Evolutionary conservation across 2,888 invertebrate species (phyloP).

Genomic region (Adelognathus sp.): DNA sequence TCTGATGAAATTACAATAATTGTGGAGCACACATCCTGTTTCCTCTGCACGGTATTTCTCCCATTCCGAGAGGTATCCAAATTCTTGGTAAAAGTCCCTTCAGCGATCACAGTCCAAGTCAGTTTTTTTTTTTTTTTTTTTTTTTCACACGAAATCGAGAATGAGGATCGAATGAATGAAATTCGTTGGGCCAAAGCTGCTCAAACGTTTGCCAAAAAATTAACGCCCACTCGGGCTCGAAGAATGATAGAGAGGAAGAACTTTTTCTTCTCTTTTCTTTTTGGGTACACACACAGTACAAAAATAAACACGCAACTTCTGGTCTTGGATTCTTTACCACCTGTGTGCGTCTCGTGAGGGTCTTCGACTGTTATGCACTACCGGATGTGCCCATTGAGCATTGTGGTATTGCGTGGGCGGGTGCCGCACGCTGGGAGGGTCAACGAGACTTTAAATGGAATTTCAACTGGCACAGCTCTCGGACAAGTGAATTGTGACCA

Average conservation of each 20-base stretch:
- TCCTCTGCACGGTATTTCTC: neutral
- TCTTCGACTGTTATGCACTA: neutral
- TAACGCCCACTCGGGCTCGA: constrained; percentile 27
- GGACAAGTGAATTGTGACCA: constrained; percentile 62
- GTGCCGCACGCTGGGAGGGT: constrained; percentile 66
- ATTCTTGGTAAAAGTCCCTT: neutral
- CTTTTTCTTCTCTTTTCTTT: neutral
- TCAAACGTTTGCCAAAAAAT: constrained; percentile 51
- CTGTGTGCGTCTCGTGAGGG: constrained; percentile 32
- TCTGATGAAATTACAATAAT: neutral
- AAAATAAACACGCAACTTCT: constrained; percentile 29
- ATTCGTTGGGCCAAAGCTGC: neutral
- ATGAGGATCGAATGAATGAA: neutral
- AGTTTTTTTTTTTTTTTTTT: no score
- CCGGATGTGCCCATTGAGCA: constrained; percentile 75
- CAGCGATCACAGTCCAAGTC: neutral
- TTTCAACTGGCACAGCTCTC: constrained; percentile 66
- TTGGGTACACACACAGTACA: neutral
- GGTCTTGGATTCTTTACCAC: constrained; percentile 30
- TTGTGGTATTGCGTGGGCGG: constrained; percentile 72
- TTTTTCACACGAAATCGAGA: neutral
- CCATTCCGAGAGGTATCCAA: neutral
- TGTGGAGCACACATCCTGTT: neutral
- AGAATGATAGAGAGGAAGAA: neutral
- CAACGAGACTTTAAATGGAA: constrained; percentile 72